Conservation (phyloP, 2,888 invertebrate genomes). For the Zaprionus bogoriensis region DNA sequence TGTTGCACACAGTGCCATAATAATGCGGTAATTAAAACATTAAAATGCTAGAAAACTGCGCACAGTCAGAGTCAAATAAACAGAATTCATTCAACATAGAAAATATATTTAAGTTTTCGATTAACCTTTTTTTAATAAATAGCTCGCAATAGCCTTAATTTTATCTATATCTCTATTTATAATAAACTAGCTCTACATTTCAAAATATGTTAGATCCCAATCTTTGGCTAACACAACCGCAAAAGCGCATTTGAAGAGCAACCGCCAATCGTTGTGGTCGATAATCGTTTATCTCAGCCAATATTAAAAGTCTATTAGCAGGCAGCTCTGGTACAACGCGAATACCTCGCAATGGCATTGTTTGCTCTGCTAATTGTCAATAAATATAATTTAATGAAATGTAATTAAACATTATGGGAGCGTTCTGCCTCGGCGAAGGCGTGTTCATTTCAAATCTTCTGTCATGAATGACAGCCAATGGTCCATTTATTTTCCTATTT, state of each 20-base stretch:
- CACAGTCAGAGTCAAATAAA: not conserved
- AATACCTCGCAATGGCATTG: not conserved
- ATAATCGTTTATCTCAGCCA: not conserved
- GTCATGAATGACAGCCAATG: not conserved
- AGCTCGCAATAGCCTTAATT: no score
- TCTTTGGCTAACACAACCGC: no score
- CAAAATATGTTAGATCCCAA: no score
- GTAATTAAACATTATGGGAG: slow-evolving; percentile 26
- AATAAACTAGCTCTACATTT: no score
- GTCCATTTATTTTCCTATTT: not conserved
- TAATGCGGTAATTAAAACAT: slow-evolving; percentile 29
- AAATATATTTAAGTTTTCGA: no score
- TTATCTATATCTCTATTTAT: no score
- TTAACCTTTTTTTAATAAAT: no score
- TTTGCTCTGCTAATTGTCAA: slow-evolving; percentile 33
- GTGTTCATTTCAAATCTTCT: not conserved
- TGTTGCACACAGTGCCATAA: slow-evolving; percentile 23
- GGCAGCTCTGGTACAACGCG: not conserved
- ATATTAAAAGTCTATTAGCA: not conserved
- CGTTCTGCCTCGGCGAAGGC: not conserved
- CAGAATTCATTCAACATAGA: slow-evolving; percentile 1
- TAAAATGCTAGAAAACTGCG: slow-evolving; percentile 21
- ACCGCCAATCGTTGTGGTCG: not conserved
- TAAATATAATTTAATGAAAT: slow-evolving; percentile 43
- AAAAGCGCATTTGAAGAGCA: not conserved